Evolutionary conservation across 2,797 vertebrate genomes (phyloP), one percentile per base, ranked within the genome.

Genomic region (Gambusia yucatana): DNA sequence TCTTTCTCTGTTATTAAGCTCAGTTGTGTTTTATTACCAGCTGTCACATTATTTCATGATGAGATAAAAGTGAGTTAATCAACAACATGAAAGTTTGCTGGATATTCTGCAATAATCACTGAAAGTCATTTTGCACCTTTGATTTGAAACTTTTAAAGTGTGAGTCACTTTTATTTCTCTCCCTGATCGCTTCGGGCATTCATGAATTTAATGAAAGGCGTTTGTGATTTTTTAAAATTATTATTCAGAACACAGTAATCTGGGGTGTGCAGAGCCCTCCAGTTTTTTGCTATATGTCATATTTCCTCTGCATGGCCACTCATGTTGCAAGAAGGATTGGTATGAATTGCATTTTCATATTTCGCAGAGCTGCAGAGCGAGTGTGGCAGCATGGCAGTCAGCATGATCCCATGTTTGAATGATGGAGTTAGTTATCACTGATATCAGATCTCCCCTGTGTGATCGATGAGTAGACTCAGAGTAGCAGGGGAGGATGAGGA

Each of bases 301-400:
- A 75, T 77, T 72, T 57, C 84, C 74, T 73, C 76, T 83, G 82
- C 84, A 70, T 81, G 84, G 79, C 87, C 77, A 67, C 81, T 81
- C 91, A 80, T 77, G 87, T 89, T 82, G 77, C 16, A 61, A 88
- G 74, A 78, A n/a, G 86, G 83, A 89, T 83, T 78, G 88, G 77
- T 85, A 72, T 81, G 81, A 88, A 93, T 92, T 79, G 41, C 77
- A 89, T 93, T 93, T 94, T 88, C 86, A 88, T 88, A 89, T 90
- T 87, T 92, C 79, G 84, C 85, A 79, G 83, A 89, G 78, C 85
- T 77, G 36, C 86, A 14, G 77, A 77, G 75, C 77, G 61, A 57
- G 59, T 83, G 65, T 75, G 88, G 80, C 16, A 5, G 80, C 14
- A 5, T 0, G 14, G 77, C 77, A 75, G 89, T 74, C 28, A 25